Percentiles rank a stretch among this genome's conserved stretches.
Evolutionary conservation across 2,797 vertebrate species (phyloP).

Genomic region (Rhincodon typus): DNA sequence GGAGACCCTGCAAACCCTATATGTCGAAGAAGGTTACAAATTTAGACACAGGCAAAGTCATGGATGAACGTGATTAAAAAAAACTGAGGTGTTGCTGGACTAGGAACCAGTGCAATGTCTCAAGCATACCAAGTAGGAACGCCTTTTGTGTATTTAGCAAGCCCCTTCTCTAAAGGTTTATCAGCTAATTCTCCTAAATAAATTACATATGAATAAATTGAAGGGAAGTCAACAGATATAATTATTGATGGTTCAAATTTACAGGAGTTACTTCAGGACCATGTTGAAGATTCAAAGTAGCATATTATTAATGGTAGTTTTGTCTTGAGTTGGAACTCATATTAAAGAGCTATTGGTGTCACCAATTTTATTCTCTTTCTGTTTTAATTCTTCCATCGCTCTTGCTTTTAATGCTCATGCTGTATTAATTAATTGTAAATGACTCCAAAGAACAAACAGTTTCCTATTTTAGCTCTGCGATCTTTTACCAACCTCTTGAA

Average conservation of each 20-base stretch:
- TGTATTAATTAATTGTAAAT: conserved; percentile 14
- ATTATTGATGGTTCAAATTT: neutral
- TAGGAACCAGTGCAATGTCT: neutral
- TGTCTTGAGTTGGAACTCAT: neutral
- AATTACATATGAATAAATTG: neutral
- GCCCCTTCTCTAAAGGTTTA: neutral
- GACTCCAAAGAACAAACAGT: neutral
- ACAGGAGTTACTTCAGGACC: neutral
- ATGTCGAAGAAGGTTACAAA: neutral
- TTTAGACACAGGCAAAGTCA: neutral
- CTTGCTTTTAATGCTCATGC: neutral
- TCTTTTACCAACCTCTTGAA: conserved; percentile 14
- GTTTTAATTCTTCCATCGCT: neutral
- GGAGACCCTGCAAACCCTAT: neutral
- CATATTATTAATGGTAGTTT: neutral
- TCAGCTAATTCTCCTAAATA: neutral
- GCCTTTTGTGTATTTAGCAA: neutral
- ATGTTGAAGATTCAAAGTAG: neutral
- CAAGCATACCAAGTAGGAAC: neutral
- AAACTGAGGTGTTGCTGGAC: neutral
- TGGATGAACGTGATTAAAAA: neutral
- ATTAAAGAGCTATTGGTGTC: neutral
- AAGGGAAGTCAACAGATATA: neutral
- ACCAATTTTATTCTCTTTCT: neutral
- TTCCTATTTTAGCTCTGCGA: conserved; percentile 11